These are phyloP conservation scores for Heliopora coerulea DNA, from an alignment of 92 coral and sea anemone genomes.

Conservation along the genomic window DNA sequence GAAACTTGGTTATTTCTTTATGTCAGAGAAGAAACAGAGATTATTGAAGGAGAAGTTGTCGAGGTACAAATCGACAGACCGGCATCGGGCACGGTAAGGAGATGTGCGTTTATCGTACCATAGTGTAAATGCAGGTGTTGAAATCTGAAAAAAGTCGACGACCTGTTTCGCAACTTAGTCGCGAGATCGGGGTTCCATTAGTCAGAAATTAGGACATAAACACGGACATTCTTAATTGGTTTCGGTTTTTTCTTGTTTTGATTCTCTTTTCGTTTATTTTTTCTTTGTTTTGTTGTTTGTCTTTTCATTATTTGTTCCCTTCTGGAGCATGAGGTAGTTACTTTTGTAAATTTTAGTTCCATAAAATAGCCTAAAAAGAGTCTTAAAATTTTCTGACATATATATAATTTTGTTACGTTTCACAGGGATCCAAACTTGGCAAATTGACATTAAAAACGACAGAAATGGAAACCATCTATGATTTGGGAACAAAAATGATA, in stretches of 20 bases:
- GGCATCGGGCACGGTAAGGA: conserved; percentile 92
- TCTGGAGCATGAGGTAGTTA: background rate
- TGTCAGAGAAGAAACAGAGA: conserved; percentile 92
- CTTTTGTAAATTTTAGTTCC: no score
- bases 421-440: conserved; percentile 96
- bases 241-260: background rate
- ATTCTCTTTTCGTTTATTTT: background rate
- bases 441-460: conserved; percentile 93
- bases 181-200: no score
- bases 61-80: conserved; percentile 99
- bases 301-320: background rate
- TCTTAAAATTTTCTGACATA: no score
- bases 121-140: no score
- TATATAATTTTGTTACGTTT: no score
- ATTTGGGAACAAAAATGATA: conserved; percentile 97
- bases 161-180: no score
- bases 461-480: conserved; percentile 98
- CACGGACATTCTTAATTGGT: no score
- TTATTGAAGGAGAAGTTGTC: conserved; percentile 99
- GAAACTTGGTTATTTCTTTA: background rate
- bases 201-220: no score
- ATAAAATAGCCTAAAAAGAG: no score
- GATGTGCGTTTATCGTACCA: no score
- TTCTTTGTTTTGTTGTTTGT: no score
- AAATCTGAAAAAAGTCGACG: no score